phyloP scores from a whole-genome alignment of 1,140 invertebrate genomes.

The Bursaphelenchus mucronatus region DNA sequence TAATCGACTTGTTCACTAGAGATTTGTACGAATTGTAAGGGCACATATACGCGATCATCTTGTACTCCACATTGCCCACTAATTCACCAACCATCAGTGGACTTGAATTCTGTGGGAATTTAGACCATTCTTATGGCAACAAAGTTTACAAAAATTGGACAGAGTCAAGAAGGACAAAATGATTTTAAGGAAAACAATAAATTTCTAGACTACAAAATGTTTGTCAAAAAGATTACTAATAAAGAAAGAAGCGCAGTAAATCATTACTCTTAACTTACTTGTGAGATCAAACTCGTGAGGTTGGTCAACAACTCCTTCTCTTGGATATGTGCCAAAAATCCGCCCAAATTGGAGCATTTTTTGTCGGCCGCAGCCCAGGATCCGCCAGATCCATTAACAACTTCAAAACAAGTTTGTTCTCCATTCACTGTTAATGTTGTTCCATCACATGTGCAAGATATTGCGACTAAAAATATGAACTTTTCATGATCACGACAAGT shows the following conservation, averaged over 20 bases:
- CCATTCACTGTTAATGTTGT: neutral
- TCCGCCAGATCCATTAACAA: neutral
- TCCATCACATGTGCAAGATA: conserved; percentile 13
- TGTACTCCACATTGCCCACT: conserved; percentile 11
- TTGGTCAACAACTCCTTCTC: neutral
- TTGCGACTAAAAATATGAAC: neutral
- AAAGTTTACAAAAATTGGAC: no score
- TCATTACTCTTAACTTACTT: neutral
- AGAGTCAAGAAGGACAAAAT: no score
- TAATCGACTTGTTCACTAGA: conserved; percentile 6
- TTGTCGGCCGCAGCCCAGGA: conserved; percentile 15
- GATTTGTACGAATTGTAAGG: conserved; percentile 13
- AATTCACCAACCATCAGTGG: conserved; percentile 7
- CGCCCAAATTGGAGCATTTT: conserved; percentile 11
- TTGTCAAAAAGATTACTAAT: no score
- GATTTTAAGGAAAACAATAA: no score
- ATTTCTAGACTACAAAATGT: no score
- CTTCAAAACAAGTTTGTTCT: conserved; percentile 8
- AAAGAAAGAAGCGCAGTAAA: no score
- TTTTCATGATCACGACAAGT: no score
- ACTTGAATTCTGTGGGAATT: no score
- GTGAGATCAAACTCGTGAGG: neutral
- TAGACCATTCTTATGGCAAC: no score
- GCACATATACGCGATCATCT: conserved; percentile 20
- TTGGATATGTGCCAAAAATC: conserved; percentile 15